A percentile compares a stretch with the other conserved stretches of the same genome.
These are phyloP conservation scores for Drosophila elegans DNA, from an alignment of 1,140 invertebrate genomes.

Conservation along the genomic window DNA sequence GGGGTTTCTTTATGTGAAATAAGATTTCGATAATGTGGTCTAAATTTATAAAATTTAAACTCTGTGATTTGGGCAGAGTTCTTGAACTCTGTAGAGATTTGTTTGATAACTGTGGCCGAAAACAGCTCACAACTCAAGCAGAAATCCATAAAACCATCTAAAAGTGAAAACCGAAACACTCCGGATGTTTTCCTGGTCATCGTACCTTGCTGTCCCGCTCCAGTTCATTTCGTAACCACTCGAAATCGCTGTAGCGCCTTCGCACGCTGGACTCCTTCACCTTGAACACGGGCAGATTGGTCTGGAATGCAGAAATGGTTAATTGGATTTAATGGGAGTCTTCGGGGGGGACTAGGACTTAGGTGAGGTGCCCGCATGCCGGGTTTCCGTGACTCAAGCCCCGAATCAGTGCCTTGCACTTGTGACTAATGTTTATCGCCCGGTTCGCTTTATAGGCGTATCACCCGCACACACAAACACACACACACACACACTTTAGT, in stretches of 20 bases:
- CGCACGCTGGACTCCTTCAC: constrained; percentile 99
- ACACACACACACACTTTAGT: constrained; percentile 9
- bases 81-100: too few relatives aligned
- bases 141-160: not conserved
- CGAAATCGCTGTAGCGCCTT: constrained; percentile 99
- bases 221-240: constrained; percentile 99
- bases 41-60: not conserved
- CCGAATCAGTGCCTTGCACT: constrained; percentile 44
- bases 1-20: too few relatives aligned
- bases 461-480: constrained; percentile 30
- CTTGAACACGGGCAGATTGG: constrained; percentile 99
- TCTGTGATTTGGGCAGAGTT: not conserved
- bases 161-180: not conserved
- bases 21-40: too few relatives aligned
- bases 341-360: not conserved
- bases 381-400: constrained; percentile 54
- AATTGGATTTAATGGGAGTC: not conserved
- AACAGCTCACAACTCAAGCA: not conserved
- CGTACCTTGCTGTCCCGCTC: constrained; percentile 99
- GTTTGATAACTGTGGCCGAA: too few relatives aligned
- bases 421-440: constrained; percentile 74
- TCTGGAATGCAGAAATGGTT: constrained; percentile 88
- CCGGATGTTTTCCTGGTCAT: too few relatives aligned
- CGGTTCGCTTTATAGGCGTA: constrained; percentile 65
- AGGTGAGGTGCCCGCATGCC: constrained; percentile 40